Percentiles rank a stretch among this genome's conserved stretches.
phyloP scores from a whole-genome alignment of 2,797 vertebrate genomes.

The Rousettus madagascariensis region DNA sequence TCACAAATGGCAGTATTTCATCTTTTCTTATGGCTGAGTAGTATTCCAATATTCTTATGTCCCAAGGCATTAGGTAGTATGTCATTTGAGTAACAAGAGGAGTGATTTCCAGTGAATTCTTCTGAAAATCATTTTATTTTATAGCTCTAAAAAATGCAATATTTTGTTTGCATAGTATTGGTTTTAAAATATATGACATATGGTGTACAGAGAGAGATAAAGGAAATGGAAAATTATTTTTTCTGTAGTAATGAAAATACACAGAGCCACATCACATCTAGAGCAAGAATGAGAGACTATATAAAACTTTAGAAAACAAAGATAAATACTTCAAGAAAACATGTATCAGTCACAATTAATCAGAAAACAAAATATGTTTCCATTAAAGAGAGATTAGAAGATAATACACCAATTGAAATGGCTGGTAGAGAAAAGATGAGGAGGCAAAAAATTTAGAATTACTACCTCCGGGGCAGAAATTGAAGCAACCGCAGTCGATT shows the following conservation, averaged over 20 bases:
- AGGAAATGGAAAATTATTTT: background rate
- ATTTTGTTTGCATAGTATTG: background rate
- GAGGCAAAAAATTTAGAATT: background rate
- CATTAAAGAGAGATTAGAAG: background rate
- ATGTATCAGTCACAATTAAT: background rate
- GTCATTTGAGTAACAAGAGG: background rate
- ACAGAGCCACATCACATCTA: background rate
- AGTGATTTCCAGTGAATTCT: background rate
- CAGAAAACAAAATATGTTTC: background rate
- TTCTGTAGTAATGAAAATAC: slow-evolving; percentile 8
- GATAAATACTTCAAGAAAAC: background rate
- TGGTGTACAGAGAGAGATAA: background rate
- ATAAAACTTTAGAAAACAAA: slow-evolving; percentile 17
- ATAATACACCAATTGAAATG: background rate
- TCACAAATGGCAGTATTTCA: too few species aligned
- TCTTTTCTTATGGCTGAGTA: too few species aligned
- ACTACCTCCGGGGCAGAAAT: background rate
- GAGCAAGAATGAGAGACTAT: background rate
- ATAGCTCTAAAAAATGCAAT: background rate
- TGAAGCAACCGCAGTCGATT: background rate
- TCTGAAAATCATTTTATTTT: slow-evolving; percentile 29
- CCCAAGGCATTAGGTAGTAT: background rate
- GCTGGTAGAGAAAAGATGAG: background rate
- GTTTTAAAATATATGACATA: background rate
- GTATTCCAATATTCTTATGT: slow-evolving; percentile 9